Conservation (phyloP, 2,888 invertebrate genomes). For the Tortricodes alternella region DNA sequence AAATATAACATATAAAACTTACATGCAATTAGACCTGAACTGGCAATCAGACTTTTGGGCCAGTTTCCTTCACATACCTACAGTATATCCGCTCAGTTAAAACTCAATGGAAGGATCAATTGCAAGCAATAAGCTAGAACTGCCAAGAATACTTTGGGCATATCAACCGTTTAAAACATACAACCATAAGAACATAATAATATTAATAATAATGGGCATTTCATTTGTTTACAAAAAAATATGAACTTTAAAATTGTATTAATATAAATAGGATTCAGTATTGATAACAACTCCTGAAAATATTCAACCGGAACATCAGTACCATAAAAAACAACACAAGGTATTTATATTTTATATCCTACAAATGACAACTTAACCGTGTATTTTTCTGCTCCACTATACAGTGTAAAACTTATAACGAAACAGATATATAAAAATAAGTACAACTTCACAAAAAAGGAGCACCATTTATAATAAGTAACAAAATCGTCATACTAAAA, state of each 20-base stretch:
- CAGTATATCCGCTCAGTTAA: neutral
- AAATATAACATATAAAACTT: conserved; percentile 22
- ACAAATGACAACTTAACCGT: too few species aligned
- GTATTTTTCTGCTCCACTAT: neutral
- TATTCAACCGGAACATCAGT: too few species aligned
- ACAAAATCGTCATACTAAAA: conserved; percentile 15
- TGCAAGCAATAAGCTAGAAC: neutral
- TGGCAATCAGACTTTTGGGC: conserved; percentile 11
- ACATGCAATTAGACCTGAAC: conserved; percentile 27
- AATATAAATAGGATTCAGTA: too few species aligned
- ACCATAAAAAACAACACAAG: too few species aligned
- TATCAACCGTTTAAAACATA: too few species aligned
- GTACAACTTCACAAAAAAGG: conserved; percentile 19
- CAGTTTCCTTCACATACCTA: neutral
- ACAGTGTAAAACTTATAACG: neutral
- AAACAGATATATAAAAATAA: conserved; percentile 15
- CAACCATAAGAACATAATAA: too few species aligned
- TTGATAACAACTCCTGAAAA: too few species aligned
- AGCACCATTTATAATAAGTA: conserved; percentile 34
- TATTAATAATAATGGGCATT: too few species aligned
- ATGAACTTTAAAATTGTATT: too few species aligned
- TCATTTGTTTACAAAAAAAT: too few species aligned
- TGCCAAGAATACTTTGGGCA: too few species aligned
- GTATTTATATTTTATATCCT: too few species aligned
- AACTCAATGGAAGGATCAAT: neutral